phyloP scores from a whole-genome alignment of 2,888 invertebrate species.

The Chymomyza caudatula region DNA sequence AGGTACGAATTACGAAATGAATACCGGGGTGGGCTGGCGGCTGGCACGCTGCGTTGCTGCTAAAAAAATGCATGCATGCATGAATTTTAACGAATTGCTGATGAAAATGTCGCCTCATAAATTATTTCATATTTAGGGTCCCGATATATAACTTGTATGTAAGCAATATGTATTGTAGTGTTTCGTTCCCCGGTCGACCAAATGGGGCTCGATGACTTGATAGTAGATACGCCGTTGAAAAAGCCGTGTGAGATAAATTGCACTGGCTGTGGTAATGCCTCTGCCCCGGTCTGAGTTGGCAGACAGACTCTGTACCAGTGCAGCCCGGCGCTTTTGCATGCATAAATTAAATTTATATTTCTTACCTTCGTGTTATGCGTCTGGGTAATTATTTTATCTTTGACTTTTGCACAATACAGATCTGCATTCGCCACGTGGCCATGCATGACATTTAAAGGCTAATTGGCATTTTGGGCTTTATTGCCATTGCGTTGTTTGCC shows the following conservation, averaged over 20 bases:
- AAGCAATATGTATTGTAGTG: too few species aligned
- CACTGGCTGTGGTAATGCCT: slow-evolving; percentile 33
- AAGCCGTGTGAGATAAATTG: slow-evolving; percentile 66
- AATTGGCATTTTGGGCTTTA: slow-evolving; percentile 70
- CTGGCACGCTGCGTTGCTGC: slow-evolving; percentile 3
- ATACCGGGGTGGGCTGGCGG: background rate
- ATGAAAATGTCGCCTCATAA: slow-evolving; percentile 76
- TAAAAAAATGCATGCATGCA: slow-evolving; percentile 67
- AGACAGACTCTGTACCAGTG: slow-evolving; percentile 3
- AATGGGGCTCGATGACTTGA: slow-evolving; percentile 18
- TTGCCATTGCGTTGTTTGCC: slow-evolving; percentile 55
- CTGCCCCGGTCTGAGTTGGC: background rate
- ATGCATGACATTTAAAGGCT: slow-evolving; percentile 69
- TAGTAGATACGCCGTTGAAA: slow-evolving; percentile 21
- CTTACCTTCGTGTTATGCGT: slow-evolving; percentile 71
- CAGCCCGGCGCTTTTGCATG: slow-evolving; percentile 45
- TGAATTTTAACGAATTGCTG: slow-evolving; percentile 74
- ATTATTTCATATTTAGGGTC: slow-evolving; percentile 72
- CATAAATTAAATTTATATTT: slow-evolving; percentile 69
- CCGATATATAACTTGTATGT: background rate
- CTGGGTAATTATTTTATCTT: slow-evolving; percentile 72
- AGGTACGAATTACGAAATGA: background rate
- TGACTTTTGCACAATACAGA: slow-evolving; percentile 35
- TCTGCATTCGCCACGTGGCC: slow-evolving; percentile 51
- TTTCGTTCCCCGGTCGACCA: background rate